Base-by-base conservation (phyloP, 1,140 invertebrate genomes). In the Babylonia areolata region DNA sequence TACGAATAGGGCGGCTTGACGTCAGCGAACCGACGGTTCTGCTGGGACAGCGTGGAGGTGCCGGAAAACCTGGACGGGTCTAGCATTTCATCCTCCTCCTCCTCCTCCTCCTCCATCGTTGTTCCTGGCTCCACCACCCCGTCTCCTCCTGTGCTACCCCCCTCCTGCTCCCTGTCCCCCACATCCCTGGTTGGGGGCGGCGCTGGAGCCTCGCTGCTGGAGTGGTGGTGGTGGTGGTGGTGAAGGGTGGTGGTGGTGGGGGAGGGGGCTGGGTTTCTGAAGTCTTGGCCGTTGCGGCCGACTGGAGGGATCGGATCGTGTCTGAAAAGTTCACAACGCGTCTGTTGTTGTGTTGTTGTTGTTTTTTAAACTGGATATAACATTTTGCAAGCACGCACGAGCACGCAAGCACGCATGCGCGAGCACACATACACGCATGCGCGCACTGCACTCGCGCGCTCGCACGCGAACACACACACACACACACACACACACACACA, bases 1-100 rank as follows among this genome's bases (percentile, higher is more conserved):
- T 94, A 94, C 2, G 94, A 94, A 87, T 94, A 94, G 12, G 94
- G 93, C 33, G 94, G 94, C 85, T 94, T 94, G 12, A 94, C 93
- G 81, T 94, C 93, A 31, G 92, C 93, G 77, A 93, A 93, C 20
- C 90, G 88, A 12, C 81, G 89, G 37, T 92, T 90, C 83, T 93
- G 91, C 87, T 94, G 93, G 0, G 93, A 93, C 39, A 93, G 81
- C 0, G 93, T 94, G 37, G 92, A 92, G 17, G 92, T 92, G 79
- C 58, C 58, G 5, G 58, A 64, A 23, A 3, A 64, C 15, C 20
- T 23, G 58, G 28, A 64, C 12, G 28, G 1, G 23, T 64, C 17
- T 23, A 28, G 17, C 5, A 6, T 23, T 23, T 6, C 0, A 23
- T 64, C 58, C 28, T 28, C 58, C 17, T 6, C 58, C 12, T n/a